A percentile compares a stretch with the other conserved stretches of the same genome.
Evolutionary conservation across 1,140 invertebrate species (phyloP).

Genomic region (Drosophila cardini): DNA sequence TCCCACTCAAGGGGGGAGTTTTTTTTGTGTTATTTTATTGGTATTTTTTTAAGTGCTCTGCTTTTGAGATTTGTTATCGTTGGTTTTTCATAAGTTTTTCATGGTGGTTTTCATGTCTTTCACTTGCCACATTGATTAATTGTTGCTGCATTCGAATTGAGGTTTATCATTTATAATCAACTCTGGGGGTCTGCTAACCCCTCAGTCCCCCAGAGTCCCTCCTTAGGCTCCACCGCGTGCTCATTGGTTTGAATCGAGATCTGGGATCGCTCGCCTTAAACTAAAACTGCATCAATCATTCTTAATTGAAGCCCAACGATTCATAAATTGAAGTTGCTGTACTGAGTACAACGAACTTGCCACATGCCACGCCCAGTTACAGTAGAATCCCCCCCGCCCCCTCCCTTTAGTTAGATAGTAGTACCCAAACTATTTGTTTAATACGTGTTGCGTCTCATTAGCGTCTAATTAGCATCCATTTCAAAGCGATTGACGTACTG

Average conservation of each 20-base stretch:
- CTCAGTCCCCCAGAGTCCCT: too few relatives aligned
- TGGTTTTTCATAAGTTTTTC: conserved; percentile 52
- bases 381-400: conserved; percentile 5
- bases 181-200: conserved; percentile 21
- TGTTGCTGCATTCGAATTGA: conserved; percentile 64
- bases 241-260: conserved; percentile 55
- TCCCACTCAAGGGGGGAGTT: too few relatives aligned
- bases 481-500: conserved; percentile 48
- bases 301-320: conserved; percentile 62
- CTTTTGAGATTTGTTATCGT: conserved; percentile 30
- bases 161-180: conserved; percentile 70
- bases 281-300: conserved; percentile 74
- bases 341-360: conserved; percentile 49
- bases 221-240: conserved; percentile 35
- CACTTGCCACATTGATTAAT: conserved; percentile 72
- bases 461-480: conserved; percentile 72
- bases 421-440: conserved; percentile 11
- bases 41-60: conserved; percentile 18
- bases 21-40: too few relatives aligned
- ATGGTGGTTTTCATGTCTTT: conserved; percentile 44
- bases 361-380: conserved; percentile 35
- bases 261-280: conserved; percentile 33
- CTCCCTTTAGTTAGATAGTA: background rate
- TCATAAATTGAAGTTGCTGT: conserved; percentile 42
- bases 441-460: conserved; percentile 54